Conservation (phyloP, 2,888 invertebrate species). For the Drosophila hamatofila region DNA sequence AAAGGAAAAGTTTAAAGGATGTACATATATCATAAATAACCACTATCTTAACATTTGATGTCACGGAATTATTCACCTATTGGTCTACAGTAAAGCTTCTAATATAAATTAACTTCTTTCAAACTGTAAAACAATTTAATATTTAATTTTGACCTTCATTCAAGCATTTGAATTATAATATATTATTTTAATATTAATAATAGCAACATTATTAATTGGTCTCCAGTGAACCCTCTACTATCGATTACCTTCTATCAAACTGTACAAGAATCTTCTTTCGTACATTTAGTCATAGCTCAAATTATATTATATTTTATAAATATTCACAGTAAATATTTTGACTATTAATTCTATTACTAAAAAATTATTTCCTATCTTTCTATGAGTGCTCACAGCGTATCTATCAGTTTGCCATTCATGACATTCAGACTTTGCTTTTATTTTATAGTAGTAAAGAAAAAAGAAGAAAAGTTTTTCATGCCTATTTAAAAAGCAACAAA, state of each 20-base stretch:
- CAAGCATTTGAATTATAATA: too few relatives aligned
- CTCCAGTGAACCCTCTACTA: background rate
- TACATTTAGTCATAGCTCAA: background rate
- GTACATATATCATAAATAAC: too few relatives aligned
- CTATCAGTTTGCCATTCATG: conserved; percentile 2
- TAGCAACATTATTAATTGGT: background rate
- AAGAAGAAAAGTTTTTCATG: conserved; percentile 54
- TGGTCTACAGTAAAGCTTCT: too few relatives aligned
- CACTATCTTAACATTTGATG: too few relatives aligned
- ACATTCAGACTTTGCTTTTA: conserved; percentile 28
- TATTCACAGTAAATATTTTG: background rate
- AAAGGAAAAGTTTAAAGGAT: background rate
- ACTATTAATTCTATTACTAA: too few relatives aligned
- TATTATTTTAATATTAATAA: too few relatives aligned
- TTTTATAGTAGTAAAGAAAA: conserved; percentile 30
- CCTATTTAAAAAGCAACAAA: conserved; percentile 69
- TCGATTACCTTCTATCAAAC: background rate
- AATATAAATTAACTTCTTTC: too few relatives aligned
- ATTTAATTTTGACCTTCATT: too few relatives aligned
- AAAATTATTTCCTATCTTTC: background rate
- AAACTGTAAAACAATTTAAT: too few relatives aligned
- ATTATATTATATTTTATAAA: background rate
- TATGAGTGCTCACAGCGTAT: conserved; percentile 9
- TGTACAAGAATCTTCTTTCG: background rate
- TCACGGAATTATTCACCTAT: too few relatives aligned